Percentiles rank a stretch among this genome's conserved stretches.
Conservation (phyloP, 2,797 vertebrate species). For the Spinus olivaceus region DNA sequence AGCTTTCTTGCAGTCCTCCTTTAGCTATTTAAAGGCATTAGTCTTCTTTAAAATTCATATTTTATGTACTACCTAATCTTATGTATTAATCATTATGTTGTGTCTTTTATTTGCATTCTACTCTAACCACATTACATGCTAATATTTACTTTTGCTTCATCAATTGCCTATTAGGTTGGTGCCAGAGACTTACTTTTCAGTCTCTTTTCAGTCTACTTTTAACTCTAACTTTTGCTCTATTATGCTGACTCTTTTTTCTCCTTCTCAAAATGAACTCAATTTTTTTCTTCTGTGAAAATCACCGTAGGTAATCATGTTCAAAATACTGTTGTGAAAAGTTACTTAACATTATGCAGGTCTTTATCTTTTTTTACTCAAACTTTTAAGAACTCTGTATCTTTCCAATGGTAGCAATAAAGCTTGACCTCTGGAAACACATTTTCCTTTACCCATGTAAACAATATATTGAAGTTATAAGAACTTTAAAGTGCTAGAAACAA, state of each 20-base stretch:
- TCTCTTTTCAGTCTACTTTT: background rate
- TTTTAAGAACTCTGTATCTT: background rate
- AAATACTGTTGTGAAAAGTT: background rate
- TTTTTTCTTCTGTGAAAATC: background rate
- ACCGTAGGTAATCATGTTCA: background rate
- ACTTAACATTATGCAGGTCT: background rate
- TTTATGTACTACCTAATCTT: background rate
- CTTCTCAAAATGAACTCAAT: background rate
- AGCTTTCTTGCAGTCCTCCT: background rate
- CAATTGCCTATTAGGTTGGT: background rate
- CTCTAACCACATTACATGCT: background rate
- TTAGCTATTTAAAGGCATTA: background rate
- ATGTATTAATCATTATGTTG: background rate
- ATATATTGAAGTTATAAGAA: background rate
- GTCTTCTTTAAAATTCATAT: background rate
- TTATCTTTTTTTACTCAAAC: background rate
- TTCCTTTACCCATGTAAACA: background rate
- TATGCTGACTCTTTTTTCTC: background rate
- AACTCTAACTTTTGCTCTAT: background rate
- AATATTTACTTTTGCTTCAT: background rate
- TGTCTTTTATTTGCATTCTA: fast-evolving
- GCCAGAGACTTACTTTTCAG: background rate
- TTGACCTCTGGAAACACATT: background rate
- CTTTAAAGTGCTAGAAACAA: background rate
- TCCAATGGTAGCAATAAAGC: background rate